Percentiles rank a stretch among this genome's conserved stretches.
phyloP scores from a whole-genome alignment of 2,888 invertebrate genomes.

The Chymomyza fuscimana region DNA sequence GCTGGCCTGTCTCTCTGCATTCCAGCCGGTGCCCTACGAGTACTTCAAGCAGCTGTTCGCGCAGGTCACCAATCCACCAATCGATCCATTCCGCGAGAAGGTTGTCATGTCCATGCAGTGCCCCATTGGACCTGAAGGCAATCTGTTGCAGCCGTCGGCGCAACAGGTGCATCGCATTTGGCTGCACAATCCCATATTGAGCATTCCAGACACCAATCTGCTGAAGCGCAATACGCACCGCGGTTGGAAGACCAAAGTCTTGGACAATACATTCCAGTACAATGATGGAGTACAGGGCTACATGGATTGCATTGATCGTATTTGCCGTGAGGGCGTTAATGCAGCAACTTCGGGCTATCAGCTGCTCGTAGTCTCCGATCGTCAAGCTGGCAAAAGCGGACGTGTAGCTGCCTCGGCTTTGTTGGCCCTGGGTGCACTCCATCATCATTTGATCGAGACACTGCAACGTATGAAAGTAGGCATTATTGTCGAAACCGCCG shows the following conservation, averaged over 20 bases:
- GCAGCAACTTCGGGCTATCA: constrained; percentile 90
- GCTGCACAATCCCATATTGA: constrained; percentile 95
- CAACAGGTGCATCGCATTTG: constrained; percentile 94
- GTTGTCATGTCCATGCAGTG: constrained; percentile 99
- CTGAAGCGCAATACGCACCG: constrained; percentile 90
- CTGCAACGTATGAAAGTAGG: constrained; percentile 98
- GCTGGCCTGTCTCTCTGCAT: constrained; percentile 96
- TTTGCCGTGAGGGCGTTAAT: constrained; percentile 89
- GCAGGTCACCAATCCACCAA: constrained; percentile 99
- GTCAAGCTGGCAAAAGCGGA: constrained; percentile 82
- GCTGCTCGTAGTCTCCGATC: constrained; percentile 92
- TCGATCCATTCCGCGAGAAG: constrained; percentile 98
- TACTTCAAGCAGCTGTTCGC: constrained; percentile 99
- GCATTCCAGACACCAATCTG: constrained; percentile 93
- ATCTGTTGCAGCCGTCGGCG: constrained; percentile 93
- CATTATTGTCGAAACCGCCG: constrained; percentile 96
- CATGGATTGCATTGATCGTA: constrained; percentile 87
- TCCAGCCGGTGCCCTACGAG: constrained; percentile 96
- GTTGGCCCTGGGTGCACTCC: constrained; percentile 93
- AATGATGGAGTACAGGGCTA: constrained; percentile 88
- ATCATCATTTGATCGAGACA: constrained; percentile 96
- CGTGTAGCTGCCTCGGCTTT: constrained; percentile 89
- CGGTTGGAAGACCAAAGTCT: constrained; percentile 92
- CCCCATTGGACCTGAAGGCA: constrained; percentile 97
- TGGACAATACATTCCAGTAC: constrained; percentile 93